Evolutionary conservation across 2,797 vertebrate species (phyloP).

Genomic region (Rhinichthys osculus): DNA sequence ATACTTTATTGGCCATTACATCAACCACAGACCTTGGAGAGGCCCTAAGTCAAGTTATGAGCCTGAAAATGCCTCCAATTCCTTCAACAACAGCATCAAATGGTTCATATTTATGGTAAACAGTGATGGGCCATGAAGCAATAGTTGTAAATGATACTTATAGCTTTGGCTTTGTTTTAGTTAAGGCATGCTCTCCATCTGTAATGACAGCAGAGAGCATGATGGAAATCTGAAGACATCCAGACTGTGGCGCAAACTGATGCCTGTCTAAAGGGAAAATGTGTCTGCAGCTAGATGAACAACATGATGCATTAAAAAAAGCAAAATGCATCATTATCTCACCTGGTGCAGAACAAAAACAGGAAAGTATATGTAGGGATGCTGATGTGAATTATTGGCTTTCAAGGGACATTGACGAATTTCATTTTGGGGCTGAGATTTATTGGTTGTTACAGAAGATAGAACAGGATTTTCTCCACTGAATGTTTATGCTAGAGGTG

Average conservation of each 20-base stretch:
- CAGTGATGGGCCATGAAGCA: slow-evolving; percentile 23
- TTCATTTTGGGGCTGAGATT: slow-evolving; percentile 68
- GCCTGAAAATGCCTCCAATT: slow-evolving; percentile 51
- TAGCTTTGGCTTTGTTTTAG: slow-evolving; percentile 33
- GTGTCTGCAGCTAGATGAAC: neutral
- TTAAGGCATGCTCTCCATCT: neutral
- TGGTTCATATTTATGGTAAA: slow-evolving; percentile 45
- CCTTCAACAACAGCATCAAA: slow-evolving; percentile 37
- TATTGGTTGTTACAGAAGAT: slow-evolving; percentile 64
- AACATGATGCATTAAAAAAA: slow-evolving; percentile 11
- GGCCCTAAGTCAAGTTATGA: slow-evolving; percentile 52
- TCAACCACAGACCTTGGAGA: slow-evolving; percentile 54
- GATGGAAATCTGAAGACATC: neutral
- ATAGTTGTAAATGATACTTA: slow-evolving; percentile 40
- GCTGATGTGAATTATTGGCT: neutral
- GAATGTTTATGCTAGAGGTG: slow-evolving; percentile 65
- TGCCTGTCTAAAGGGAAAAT: neutral
- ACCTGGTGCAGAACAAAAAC: slow-evolving; percentile 34
- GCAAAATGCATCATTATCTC: slow-evolving; percentile 21
- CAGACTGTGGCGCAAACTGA: neutral
- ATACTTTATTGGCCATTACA: slow-evolving; percentile 58
- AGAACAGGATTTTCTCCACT: slow-evolving; percentile 70
- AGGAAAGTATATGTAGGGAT: slow-evolving; percentile 25
- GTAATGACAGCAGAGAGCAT: slow-evolving; percentile 21
- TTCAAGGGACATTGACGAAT: slow-evolving; percentile 41